phyloP scores from a whole-genome alignment of 2,888 invertebrate species.

The Listrodromus nycthemerus region DNA sequence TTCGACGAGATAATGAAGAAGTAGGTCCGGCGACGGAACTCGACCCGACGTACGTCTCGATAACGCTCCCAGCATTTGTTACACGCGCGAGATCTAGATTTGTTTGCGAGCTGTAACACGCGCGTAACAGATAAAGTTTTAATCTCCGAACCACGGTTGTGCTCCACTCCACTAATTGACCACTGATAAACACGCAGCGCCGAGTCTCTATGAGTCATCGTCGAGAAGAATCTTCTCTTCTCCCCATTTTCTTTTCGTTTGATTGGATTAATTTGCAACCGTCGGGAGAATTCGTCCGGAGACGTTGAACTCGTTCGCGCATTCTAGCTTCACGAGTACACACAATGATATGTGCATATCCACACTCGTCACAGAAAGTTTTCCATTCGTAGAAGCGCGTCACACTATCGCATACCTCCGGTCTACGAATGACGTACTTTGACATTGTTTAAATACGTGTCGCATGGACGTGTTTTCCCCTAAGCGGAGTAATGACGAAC shows the following conservation, averaged over 20 bases:
- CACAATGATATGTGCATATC: background rate
- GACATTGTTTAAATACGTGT: background rate
- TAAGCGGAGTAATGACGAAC: conserved; percentile 9
- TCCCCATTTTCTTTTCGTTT: conserved; percentile 5
- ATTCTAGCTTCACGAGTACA: background rate
- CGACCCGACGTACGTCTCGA: background rate
- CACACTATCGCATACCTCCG: conserved; percentile 2
- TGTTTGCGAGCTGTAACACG: conserved; percentile 60
- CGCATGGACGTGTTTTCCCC: background rate
- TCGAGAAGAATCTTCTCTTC: background rate
- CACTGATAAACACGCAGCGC: conserved; percentile 33
- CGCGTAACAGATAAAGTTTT: conserved; percentile 64
- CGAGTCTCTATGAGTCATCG: conserved; percentile 27
- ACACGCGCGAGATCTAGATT: conserved; percentile 42
- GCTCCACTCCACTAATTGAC: conserved; percentile 41
- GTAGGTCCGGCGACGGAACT: background rate
- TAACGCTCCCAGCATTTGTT: background rate
- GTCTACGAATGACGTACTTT: conserved; percentile 3
- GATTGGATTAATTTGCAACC: conserved; percentile 17
- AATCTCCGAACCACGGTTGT: conserved; percentile 42
- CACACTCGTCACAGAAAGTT: background rate
- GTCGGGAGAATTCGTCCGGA: background rate
- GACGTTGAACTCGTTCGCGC: conserved; percentile 41
- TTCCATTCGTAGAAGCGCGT: conserved; percentile 15
- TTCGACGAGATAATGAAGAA: background rate